A percentile compares a stretch with the other conserved stretches of the same genome.
phyloP scores from a whole-genome alignment of 37 sponge, comb jelly and placozoan genomes.

The Eunapius fragilis region DNA sequence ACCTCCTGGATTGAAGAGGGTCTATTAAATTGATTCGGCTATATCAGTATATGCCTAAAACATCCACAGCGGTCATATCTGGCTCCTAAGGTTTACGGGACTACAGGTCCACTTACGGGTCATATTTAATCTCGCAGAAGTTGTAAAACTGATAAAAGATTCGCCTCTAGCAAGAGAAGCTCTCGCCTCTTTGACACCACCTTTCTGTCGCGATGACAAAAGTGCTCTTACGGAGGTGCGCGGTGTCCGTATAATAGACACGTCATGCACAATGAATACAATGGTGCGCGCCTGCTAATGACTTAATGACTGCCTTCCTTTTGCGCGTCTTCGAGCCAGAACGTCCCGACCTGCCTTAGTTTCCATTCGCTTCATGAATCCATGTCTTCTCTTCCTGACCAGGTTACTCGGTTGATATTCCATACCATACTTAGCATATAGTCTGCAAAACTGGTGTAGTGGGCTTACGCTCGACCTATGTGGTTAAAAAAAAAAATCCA shows the following conservation, averaged over 20 bases:
- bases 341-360: constrained; percentile 84
- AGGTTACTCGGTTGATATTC: constrained; percentile 93
- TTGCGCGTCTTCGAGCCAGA: constrained; percentile 79
- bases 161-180: not conserved
- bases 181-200: not conserved
- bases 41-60: too few species aligned
- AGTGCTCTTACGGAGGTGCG: not conserved
- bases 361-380: constrained; percentile 65
- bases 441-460: constrained; percentile 1
- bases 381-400: constrained; percentile 83
- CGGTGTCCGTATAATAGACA: not conserved
- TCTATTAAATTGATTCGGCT: too few species aligned
- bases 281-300: constrained; percentile 22
- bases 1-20: too few species aligned
- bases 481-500: not conserved
- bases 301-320: constrained; percentile 86
- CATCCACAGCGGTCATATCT: too few species aligned
- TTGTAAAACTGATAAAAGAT: too few species aligned
- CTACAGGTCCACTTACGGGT: not conserved
- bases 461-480: constrained; percentile 8
- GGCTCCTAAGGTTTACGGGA: not conserved
- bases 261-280: not conserved
- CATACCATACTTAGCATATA: constrained; percentile 64
- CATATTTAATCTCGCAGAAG: not conserved
- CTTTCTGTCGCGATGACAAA: not conserved